Evolutionary conservation across 2,888 invertebrate genomes (phyloP), one percentile per base, ranked within the genome.

Genomic region (Tetragnatha montana): DNA sequence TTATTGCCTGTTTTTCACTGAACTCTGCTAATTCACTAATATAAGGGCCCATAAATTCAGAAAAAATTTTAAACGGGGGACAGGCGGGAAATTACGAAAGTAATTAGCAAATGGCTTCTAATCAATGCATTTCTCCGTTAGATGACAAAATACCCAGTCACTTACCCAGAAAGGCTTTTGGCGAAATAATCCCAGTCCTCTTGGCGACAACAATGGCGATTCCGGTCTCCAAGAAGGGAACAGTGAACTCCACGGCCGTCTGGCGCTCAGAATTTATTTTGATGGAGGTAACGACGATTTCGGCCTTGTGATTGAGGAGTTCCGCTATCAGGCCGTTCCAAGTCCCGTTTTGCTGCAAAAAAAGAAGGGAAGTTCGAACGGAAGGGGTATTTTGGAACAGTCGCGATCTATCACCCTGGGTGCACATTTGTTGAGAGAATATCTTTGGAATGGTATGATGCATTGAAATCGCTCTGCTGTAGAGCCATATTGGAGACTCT

Each of bases 171-270:
- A 99, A 98, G 7, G 98, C 98, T 17, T 98, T 98, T 0, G 98
- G 98, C 0, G 98, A 98, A 92, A 99, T 98, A 91, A 98, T 98
- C 69, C 98, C 98, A 0, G 98, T 98, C 87, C 98, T 95, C 93
- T 98, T 98, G 6, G 98, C 97, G 47, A 98, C 98, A 14, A 98
- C 96, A 92, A 98, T 98, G 17, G 98, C 97, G 82, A 98, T 98
- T 82, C 98, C 98, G 0, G 98, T 98, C 94, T 98, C 98, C 96
- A 99, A 97, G 93, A 97, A 98, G 4, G 98, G 98, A 89, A 98
- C 96, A 91, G 98, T 97, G 93, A 98, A 98, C 94, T 94, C 98
- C 89, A 98, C 97, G 85, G 97, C 98, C 49, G 97, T 96, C 93
- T 98, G 98, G 91, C 98, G 95, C 93, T 98, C 98, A n/a, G 98